Percentiles rank a stretch among this genome's conserved stretches.
phyloP scores from a whole-genome alignment of 2,797 vertebrate species.

The Lepus townsendii region DNA sequence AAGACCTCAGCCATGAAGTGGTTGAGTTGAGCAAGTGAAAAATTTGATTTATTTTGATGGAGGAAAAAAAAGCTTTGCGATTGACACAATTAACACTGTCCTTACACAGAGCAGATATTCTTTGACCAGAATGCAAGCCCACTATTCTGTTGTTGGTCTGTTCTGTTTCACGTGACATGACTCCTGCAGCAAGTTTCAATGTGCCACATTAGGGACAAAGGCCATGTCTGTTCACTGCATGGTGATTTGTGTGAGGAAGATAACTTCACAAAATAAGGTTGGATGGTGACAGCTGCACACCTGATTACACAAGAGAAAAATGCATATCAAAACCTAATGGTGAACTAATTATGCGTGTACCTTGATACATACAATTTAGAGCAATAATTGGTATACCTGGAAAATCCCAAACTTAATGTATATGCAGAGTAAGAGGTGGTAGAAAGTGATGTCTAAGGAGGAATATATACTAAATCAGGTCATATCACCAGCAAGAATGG shows the following conservation, averaged over 20 bases:
- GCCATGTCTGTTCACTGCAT: background rate
- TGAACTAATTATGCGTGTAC: background rate
- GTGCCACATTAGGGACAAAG: background rate
- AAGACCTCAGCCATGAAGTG: background rate
- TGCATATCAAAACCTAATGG: background rate
- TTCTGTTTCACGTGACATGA: background rate
- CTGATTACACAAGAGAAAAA: background rate
- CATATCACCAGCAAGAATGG: too few relatives aligned
- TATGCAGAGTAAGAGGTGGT: background rate
- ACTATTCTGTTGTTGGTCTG: background rate
- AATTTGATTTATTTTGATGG: background rate
- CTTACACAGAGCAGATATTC: background rate
- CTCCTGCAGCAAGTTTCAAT: background rate
- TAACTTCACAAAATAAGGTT: background rate
- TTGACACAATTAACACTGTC: background rate
- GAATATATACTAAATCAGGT: background rate
- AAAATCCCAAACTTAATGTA: background rate
- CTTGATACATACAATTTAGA: background rate
- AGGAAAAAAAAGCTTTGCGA: background rate
- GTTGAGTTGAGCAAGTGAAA: background rate
- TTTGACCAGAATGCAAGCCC: background rate
- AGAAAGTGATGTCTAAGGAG: background rate
- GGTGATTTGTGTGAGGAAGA: background rate
- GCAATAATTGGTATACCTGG: background rate
- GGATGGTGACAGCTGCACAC: background rate